Evolutionary conservation across 2,113 vertebrate species (phyloP).

Genomic region (Telmatochromis sp.): DNA sequence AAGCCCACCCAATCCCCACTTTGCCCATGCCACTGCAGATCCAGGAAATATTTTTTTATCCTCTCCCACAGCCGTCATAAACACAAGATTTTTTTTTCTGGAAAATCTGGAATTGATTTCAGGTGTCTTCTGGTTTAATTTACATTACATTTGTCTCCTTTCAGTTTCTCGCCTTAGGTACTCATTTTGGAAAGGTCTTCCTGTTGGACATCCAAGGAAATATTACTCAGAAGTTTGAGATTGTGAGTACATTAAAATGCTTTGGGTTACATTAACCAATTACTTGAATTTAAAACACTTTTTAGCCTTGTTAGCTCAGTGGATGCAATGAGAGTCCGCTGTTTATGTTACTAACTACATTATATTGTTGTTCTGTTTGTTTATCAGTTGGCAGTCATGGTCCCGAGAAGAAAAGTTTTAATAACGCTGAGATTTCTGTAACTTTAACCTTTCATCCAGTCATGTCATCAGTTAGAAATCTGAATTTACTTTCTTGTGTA

Average conservation of each 20-base stretch:
- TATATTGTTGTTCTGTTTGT: not conserved
- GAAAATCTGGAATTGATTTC: conserved; percentile 30
- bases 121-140: conserved; percentile 31
- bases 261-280: not conserved
- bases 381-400: not conserved
- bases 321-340: not conserved
- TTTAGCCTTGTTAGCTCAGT: not conserved
- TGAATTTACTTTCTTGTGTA: not conserved
- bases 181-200: conserved; percentile 95
- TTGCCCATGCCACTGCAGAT: conserved; percentile 45
- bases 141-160: conserved; percentile 46
- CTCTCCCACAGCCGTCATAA: conserved; percentile 73
- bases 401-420: not conserved
- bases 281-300: not conserved
- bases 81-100: conserved; percentile 22
- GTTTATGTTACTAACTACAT: not conserved
- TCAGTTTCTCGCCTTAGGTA: conserved; percentile 95
- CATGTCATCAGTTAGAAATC: not conserved
- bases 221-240: conserved; percentile 93
- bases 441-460: not conserved
- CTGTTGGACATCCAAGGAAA: conserved; percentile 96
- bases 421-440: not conserved
- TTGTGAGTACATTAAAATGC: conserved; percentile 80
- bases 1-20: conserved; percentile 59
- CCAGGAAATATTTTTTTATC: conserved; percentile 72